phyloP scores from a whole-genome alignment of 1,140 invertebrate genomes.

The Eueides isabella region DNA sequence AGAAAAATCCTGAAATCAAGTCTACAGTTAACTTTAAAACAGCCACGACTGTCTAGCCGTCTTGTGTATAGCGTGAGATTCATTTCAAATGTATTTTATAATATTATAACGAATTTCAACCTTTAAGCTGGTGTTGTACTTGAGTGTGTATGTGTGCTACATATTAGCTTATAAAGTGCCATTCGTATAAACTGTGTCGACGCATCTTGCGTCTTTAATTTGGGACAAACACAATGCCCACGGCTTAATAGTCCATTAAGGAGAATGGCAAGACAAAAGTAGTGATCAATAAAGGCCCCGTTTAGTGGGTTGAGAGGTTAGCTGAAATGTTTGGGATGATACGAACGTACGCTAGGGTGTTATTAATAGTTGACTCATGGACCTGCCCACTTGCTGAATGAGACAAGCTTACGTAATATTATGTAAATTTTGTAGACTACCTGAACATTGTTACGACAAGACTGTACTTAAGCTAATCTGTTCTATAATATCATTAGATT shows the following conservation, averaged over 20 bases:
- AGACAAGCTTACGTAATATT: constrained; percentile 8
- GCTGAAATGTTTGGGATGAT: constrained; percentile 47
- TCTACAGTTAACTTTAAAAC: no score
- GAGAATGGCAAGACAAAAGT: constrained; percentile 70
- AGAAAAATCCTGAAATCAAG: no score
- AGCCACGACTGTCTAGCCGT: no score
- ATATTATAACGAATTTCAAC: no score
- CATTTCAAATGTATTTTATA: no score
- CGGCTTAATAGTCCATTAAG: constrained; percentile 65
- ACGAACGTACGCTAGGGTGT: constrained; percentile 48
- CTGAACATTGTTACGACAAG: constrained; percentile 3
- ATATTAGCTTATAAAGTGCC: background rate
- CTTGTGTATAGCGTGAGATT: no score
- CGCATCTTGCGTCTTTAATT: constrained; percentile 49
- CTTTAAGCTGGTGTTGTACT: background rate
- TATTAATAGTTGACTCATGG: constrained; percentile 65
- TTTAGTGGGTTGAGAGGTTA: constrained; percentile 53
- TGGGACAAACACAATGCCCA: constrained; percentile 64
- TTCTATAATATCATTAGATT: background rate
- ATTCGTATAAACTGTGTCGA: constrained; percentile 23
- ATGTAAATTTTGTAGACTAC: constrained; percentile 41
- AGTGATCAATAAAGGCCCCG: constrained; percentile 66
- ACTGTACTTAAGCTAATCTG: background rate
- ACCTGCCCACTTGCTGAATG: constrained; percentile 32
- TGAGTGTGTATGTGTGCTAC: background rate